Evolutionary conservation across 2,888 invertebrate species (phyloP).

Genomic region (Drosophila gaucha): DNA sequence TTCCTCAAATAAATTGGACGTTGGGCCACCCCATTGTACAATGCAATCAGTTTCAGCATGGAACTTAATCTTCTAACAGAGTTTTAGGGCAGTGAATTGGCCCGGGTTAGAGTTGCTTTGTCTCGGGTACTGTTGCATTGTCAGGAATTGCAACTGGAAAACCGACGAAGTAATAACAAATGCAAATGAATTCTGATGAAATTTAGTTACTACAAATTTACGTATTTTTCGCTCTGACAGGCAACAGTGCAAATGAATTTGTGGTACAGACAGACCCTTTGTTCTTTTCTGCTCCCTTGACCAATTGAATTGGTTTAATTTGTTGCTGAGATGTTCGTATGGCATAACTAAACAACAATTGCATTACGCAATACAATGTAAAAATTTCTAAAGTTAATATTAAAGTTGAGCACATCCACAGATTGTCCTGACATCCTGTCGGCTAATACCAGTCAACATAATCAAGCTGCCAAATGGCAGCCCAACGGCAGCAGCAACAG

Average conservation of each 20-base stretch:
- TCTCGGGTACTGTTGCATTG: conserved; percentile 68
- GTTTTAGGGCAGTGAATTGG: conserved; percentile 26
- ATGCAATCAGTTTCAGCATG: conserved; percentile 66
- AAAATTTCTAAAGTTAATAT: conserved; percentile 35
- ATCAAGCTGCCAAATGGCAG: conserved; percentile 64
- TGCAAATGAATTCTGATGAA: conserved; percentile 78
- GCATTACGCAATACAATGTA: conserved; percentile 24
- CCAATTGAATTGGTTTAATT: conserved; percentile 74
- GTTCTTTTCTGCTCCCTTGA: background rate
- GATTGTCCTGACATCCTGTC: conserved; percentile 35
- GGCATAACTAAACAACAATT: conserved; percentile 41
- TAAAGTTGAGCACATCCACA: conserved; percentile 32
- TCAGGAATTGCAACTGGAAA: conserved; percentile 71
- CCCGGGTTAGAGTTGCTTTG: conserved; percentile 7
- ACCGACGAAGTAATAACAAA: conserved; percentile 78
- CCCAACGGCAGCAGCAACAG: conserved; percentile 22
- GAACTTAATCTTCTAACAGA: conserved; percentile 69
- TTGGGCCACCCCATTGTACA: conserved; percentile 41
- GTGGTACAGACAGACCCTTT: background rate
- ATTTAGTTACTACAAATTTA: conserved; percentile 64
- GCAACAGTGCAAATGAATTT: conserved; percentile 66
- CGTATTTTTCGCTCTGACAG: conserved; percentile 50
- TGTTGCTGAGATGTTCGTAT: conserved; percentile 24
- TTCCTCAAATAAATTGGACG: conserved; percentile 30
- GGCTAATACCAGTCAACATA: conserved; percentile 62